Conservation (phyloP, 2,113 vertebrate species). For the Burhinus bistriatus region DNA sequence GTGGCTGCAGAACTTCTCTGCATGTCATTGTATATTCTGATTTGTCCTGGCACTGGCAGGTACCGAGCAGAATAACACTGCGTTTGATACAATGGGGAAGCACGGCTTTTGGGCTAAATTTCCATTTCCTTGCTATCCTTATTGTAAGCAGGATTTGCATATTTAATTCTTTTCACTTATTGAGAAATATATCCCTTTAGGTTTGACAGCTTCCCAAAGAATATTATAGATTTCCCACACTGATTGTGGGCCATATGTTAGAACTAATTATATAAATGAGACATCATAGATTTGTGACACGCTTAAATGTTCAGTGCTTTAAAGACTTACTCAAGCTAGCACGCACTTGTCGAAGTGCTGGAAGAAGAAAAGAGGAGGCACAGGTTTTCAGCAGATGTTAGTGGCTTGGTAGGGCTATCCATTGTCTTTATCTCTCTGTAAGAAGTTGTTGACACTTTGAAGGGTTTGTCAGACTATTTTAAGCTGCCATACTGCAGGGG, state of each 20-base stretch:
- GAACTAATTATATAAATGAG: constrained; percentile 85
- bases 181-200: constrained; percentile 75
- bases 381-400: constrained; percentile 76
- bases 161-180: constrained; percentile 69
- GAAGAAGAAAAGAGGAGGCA: constrained; percentile 46
- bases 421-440: constrained; percentile 64
- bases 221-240: constrained; percentile 77
- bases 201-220: constrained; percentile 79
- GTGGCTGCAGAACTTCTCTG: background rate
- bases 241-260: constrained; percentile 83
- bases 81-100: constrained; percentile 46
- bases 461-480: constrained; percentile 57
- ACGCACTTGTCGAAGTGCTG: background rate
- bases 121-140: constrained; percentile 58
- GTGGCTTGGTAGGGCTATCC: constrained; percentile 48
- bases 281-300: constrained; percentile 76
- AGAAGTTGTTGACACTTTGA: constrained; percentile 58
- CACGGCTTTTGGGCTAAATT: constrained; percentile 61
- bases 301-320: constrained; percentile 69
- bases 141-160: constrained; percentile 68
- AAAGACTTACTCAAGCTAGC: constrained; percentile 32
- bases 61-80: background rate
- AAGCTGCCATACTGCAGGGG: constrained; percentile 12
- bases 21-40: background rate
- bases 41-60: constrained; percentile 49